Evolutionary conservation across 2,113 vertebrate species (phyloP).

Genomic region (Tragelaphus scriptus): DNA sequence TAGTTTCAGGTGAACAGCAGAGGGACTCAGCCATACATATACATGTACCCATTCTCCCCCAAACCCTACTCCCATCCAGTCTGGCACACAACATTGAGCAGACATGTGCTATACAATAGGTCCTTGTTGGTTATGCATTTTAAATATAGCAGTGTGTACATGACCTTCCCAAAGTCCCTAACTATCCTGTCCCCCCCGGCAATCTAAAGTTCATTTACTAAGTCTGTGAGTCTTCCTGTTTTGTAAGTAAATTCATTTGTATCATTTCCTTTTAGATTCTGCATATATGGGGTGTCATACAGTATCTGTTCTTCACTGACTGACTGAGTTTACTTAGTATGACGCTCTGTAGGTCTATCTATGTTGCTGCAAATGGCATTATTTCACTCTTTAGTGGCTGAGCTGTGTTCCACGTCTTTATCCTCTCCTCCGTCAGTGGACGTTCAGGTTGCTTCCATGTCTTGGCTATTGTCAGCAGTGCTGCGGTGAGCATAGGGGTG

Average conservation of each 20-base stretch:
- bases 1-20: not conserved
- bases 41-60: not conserved
- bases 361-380: accelerated
- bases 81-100: not conserved
- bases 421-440: not conserved
- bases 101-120: not conserved
- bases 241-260: not conserved
- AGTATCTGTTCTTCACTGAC: not conserved
- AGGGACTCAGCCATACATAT: not conserved
- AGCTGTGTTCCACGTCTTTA: accelerated
- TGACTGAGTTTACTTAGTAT: not conserved
- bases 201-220: not conserved
- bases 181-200: not conserved
- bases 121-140: not conserved
- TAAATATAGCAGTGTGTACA: not conserved
- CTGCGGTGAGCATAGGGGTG: not conserved
- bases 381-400: not conserved
- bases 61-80: not conserved
- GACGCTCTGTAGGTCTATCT: accelerated
- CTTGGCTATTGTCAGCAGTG: not conserved
- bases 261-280: not conserved
- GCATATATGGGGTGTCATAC: not conserved
- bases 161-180: not conserved
- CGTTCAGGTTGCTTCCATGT: accelerated
- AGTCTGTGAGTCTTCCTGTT: not conserved